Percentiles rank a stretch among this genome's conserved stretches.
These are phyloP conservation scores for Acanthopleura granulata DNA, from an alignment of 2,888 invertebrate species.

Conservation along the genomic window DNA sequence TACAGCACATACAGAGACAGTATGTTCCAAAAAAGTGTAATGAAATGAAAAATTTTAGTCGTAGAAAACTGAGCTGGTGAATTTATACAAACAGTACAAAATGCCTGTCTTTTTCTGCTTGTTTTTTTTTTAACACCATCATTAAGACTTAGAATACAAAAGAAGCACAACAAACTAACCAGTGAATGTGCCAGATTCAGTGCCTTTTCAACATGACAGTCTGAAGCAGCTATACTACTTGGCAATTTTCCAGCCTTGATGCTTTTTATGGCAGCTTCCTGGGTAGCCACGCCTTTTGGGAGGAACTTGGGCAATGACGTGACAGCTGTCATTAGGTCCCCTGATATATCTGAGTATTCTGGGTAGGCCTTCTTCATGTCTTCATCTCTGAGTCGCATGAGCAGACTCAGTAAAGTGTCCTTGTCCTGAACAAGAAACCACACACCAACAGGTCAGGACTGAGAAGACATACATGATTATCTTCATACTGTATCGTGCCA, in stretches of 20 bases:
- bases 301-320: neutral
- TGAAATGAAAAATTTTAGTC: too few species aligned
- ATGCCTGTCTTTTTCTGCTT: too few species aligned
- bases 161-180: neutral
- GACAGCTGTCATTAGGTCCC: neutral
- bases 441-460: neutral
- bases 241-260: slow-evolving; percentile 4
- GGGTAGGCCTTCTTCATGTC: neutral
- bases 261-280: slow-evolving; percentile 1
- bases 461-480: too few species aligned
- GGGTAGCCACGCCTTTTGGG: neutral
- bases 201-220: neutral
- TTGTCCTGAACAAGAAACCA: slow-evolving; percentile 4
- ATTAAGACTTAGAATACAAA: too few species aligned
- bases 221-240: neutral
- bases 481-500: too few species aligned
- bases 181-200: neutral
- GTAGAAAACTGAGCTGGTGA: too few species aligned
- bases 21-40: too few species aligned
- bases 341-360: neutral
- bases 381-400: neutral
- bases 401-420: neutral
- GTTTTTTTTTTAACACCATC: too few species aligned
- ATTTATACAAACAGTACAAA: too few species aligned
- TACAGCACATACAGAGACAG: too few species aligned